Evolutionary conservation across 2,888 invertebrate genomes (phyloP).

Genomic region (Pseudeuparius sepicola): DNA sequence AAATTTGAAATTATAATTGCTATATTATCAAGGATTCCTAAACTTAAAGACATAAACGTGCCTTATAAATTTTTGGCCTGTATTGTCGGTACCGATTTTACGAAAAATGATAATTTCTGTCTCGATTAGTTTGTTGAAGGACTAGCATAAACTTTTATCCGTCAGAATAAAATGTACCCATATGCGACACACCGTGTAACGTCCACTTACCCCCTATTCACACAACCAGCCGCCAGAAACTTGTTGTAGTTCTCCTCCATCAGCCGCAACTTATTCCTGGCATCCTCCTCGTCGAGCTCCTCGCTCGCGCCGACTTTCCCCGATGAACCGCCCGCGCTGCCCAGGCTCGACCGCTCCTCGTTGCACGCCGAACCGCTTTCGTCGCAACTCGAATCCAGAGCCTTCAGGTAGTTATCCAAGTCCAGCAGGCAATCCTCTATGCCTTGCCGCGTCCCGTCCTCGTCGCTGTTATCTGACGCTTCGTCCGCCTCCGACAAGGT

Average conservation of each 20-base stretch:
- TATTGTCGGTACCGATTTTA: too few relatives aligned
- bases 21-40: too few relatives aligned
- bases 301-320: slow-evolving; percentile 2
- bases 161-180: too few relatives aligned
- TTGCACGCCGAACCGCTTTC: slow-evolving; percentile 17
- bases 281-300: slow-evolving; percentile 21
- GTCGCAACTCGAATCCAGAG: slow-evolving; percentile 34
- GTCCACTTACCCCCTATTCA: slow-evolving; percentile 39
- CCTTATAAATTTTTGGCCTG: too few relatives aligned
- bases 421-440: slow-evolving; percentile 39
- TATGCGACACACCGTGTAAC: slow-evolving; percentile 47
- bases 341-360: slow-evolving; percentile 13
- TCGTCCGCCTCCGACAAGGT: slow-evolving; percentile 28
- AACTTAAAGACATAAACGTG: too few relatives aligned
- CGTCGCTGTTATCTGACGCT: slow-evolving; percentile 37
- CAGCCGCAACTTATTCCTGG: slow-evolving; percentile 25
- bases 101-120: too few relatives aligned
- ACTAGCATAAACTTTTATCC: too few relatives aligned
- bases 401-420: slow-evolving; percentile 44
- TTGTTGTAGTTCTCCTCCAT: slow-evolving; percentile 31
- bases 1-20: too few relatives aligned
- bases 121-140: too few relatives aligned
- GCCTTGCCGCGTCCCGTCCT: slow-evolving; percentile 19
- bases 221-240: slow-evolving; percentile 28
- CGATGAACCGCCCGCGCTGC: slow-evolving; percentile 14